These are phyloP conservation scores for Spinibarbus caldwelli DNA, from an alignment of 2,797 vertebrate species.

Conservation along the genomic window DNA sequence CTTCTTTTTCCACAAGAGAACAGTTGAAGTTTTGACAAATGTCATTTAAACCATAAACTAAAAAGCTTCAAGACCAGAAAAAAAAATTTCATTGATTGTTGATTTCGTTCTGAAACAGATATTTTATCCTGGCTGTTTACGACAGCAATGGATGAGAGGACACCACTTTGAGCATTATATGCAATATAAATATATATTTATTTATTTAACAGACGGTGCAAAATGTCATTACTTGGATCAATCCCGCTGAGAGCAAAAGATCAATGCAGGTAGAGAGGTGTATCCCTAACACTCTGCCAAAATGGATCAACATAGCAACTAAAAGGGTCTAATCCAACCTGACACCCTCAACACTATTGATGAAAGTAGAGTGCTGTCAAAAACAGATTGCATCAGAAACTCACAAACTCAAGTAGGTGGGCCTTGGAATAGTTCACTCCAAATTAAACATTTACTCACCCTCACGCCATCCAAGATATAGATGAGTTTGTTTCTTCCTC, in stretches of 20 bases:
- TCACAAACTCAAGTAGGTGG: constrained; percentile 16
- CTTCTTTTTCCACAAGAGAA: neutral
- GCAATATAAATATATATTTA: constrained; percentile 44
- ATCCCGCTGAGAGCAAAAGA: constrained; percentile 37
- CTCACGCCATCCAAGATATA: neutral
- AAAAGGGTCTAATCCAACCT: constrained; percentile 38
- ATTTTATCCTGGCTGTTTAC: constrained; percentile 1
- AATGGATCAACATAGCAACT: constrained; percentile 43
- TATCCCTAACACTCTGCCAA: constrained; percentile 29
- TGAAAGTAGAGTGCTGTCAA: constrained; percentile 16
- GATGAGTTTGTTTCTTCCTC: neutral
- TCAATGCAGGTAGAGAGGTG: constrained; percentile 40
- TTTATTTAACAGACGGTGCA: constrained; percentile 18
- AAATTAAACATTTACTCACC: neutral
- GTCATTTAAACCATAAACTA: neutral
- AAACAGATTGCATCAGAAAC: neutral
- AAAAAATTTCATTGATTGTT: neutral
- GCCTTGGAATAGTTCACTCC: neutral
- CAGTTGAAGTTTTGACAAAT: neutral
- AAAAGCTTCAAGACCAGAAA: neutral
- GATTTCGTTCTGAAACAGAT: neutral
- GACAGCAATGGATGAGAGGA: neutral
- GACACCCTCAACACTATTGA: constrained; percentile 35
- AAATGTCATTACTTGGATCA: constrained; percentile 41
- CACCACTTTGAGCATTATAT: constrained; percentile 6